Percentiles rank a stretch among this genome's conserved stretches.
Conservation (phyloP, 2,797 vertebrate species). For the Euthynnus affinis region DNA sequence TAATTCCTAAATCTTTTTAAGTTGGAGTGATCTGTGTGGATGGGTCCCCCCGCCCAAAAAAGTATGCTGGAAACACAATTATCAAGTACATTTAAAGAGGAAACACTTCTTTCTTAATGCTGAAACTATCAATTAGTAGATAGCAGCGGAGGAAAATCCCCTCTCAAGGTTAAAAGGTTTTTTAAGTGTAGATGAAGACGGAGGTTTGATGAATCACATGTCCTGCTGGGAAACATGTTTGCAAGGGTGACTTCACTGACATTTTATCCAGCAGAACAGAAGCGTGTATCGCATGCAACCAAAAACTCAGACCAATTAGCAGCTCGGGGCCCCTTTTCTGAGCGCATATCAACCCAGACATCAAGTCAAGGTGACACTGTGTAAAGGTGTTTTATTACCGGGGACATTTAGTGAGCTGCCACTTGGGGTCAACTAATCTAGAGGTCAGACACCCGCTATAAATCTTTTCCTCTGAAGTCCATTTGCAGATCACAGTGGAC, state of each 20-base stretch:
- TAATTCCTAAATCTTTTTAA: neutral
- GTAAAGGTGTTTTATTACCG: no score
- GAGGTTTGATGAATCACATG: neutral
- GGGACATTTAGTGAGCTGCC: no score
- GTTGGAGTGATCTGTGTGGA: neutral
- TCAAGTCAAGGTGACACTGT: no score
- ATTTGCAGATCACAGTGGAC: no score
- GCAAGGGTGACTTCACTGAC: neutral
- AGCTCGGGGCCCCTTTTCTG: no score
- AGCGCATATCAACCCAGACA: no score
- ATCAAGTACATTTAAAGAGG: neutral
- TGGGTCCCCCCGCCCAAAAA: neutral
- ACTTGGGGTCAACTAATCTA: no score
- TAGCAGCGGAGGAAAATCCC: slow-evolving; percentile 18
- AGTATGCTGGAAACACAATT: neutral
- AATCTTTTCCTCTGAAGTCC: no score
- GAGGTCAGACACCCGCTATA: no score
- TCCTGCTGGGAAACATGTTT: neutral
- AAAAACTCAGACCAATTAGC: no score
- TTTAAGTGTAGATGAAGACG: slow-evolving; percentile 4
- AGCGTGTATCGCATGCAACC: no score
- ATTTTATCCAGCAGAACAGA: neutral
- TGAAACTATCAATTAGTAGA: slow-evolving; percentile 22
- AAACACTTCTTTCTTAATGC: no score
- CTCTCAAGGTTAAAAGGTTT: slow-evolving; percentile 16